Conservation (phyloP, 2,113 vertebrate genomes). For the Myrmophylax atrothorax region DNA sequence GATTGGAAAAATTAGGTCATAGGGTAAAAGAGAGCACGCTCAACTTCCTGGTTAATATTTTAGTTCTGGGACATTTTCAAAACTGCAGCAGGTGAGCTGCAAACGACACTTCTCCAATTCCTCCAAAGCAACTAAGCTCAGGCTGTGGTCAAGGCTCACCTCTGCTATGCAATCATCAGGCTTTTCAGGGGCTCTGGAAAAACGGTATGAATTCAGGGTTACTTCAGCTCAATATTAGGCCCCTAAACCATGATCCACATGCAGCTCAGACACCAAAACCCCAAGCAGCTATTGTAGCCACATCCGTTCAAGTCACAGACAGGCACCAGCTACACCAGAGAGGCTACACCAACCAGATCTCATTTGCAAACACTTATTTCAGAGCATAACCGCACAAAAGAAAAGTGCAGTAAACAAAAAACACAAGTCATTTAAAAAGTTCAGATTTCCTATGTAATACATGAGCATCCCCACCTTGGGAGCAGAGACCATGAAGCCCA, state of each 20-base stretch:
- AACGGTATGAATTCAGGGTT: not conserved
- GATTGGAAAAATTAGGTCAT: not conserved
- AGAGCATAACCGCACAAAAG: not conserved
- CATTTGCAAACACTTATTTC: not conserved
- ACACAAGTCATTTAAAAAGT: not conserved
- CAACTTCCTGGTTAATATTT: not conserved
- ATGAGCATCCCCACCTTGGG: not conserved
- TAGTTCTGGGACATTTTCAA: not conserved
- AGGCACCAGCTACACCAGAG: not conserved
- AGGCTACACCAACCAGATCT: not conserved
- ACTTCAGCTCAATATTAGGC: not conserved
- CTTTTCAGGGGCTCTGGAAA: not conserved
- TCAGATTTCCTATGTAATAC: not conserved
- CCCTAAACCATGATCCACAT: accelerated
- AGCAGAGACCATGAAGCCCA: not conserved
- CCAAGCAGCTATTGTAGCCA: accelerated
- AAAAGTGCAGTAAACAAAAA: not conserved
- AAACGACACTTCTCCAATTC: not conserved
- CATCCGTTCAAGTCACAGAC: not conserved
- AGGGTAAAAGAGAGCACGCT: not conserved
- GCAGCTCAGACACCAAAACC: not conserved
- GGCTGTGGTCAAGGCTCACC: not conserved
- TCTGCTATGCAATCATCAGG: not conserved
- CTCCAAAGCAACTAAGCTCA: not conserved
- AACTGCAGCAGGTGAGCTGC: not conserved